phyloP scores from a whole-genome alignment of 2,888 invertebrate species.

The Dynastes grantii region DNA sequence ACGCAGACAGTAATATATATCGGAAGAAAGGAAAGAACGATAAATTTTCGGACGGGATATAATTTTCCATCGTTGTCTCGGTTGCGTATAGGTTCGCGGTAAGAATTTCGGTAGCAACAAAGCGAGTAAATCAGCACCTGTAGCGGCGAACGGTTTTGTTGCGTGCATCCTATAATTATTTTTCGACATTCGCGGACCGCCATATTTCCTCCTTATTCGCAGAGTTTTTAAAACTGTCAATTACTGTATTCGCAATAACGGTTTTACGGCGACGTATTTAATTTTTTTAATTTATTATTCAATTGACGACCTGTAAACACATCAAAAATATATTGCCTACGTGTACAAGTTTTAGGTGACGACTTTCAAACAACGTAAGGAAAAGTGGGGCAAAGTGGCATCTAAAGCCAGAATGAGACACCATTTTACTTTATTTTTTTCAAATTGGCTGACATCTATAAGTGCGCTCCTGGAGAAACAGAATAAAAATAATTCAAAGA shows the following conservation, averaged over 20 bases:
- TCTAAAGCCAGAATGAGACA: neutral
- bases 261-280: neutral
- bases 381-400: neutral
- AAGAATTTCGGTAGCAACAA: conserved; percentile 33
- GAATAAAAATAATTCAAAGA: too few species aligned
- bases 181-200: neutral
- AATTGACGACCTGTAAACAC: neutral
- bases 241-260: neutral
- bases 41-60: conserved; percentile 26
- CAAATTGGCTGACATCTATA: too few species aligned
- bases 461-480: too few species aligned
- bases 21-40: neutral
- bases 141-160: conserved; percentile 23
- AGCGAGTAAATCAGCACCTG: conserved; percentile 37
- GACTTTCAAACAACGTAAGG: neutral
- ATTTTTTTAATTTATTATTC: neutral
- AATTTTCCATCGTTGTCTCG: conserved; percentile 8
- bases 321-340: neutral
- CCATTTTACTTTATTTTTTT: neutral
- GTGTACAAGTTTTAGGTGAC: neutral
- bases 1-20: conserved; percentile 3
- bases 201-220: conserved; percentile 13
- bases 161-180: conserved; percentile 25
- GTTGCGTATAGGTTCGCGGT: conserved; percentile 9
- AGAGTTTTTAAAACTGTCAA: conserved; percentile 18